Evolutionary conservation across 2,797 vertebrate species (phyloP), one percentile per base, ranked within the genome.

Genomic region (Buphagus erythrorhynchus): DNA sequence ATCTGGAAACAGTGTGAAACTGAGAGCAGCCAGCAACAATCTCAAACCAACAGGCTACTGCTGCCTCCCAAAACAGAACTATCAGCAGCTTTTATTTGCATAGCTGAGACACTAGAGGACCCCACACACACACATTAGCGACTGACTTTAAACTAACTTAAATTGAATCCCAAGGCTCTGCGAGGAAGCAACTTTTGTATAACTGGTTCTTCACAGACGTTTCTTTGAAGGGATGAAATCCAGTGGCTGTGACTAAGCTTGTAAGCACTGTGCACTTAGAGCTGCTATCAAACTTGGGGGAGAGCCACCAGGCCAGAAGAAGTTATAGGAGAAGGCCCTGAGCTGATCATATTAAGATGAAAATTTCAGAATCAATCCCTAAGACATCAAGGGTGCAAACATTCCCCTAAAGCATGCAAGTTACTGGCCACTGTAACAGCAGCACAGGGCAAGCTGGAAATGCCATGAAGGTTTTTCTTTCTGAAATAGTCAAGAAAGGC

Each of bases 21-120:
- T 19, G 29, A 40, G 57, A 85, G 35, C 66, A 90, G 58, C 45
- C 66, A 92, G 73, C 21, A 72, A 55, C 38, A 42, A 55, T n/a
- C 48, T 86, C 36, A 48, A 75, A 69, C 58, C 62, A 33, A 16
- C 9, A 26, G 35, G 42, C 21, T 78, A 5, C 57, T 65, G 65
- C 54, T 87, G 55, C 13, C 54, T 89, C 72, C 61, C 42, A 38
- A 79, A 74, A 49, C 52, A 38, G 18, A 89, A 62, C 25, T 16
- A 74, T 15, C 40, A 69, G 54, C 78, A 86, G 73, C 59, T 91
- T 89, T 77, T 65, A 55, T 86, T 93, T 88, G 82, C 91, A 88
- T 51, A 80, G 62, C 43, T 93, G 40, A 54, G 78, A 95, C 95
- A 91, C 94, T 94, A 96, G 95, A 73, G 96, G 95, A 95, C 94